Evolutionary conservation across 2,888 invertebrate genomes (phyloP), one percentile per base, ranked within the genome.

Genomic region (Sesia bembeciformis): DNA sequence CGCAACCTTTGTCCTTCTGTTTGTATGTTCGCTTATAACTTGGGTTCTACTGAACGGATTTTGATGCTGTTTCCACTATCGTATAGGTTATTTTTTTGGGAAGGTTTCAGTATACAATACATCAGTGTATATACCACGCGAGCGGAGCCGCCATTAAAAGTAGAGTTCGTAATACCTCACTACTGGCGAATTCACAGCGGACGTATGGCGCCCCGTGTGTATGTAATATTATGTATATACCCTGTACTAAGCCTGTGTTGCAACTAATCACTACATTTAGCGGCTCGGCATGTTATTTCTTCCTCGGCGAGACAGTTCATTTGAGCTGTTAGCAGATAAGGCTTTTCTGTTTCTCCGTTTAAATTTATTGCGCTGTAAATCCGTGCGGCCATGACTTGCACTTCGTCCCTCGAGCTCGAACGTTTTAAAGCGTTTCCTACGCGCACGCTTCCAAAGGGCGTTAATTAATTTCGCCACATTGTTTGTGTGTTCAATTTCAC

Each of bases 291-390:
- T 68, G 68, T 72, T 76, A 69, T 72, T 76, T 69, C 73, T 70
- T 62, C 63, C 63, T 57, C 58, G 39, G 60, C 62, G 65, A 77
- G 77, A 78, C 80, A 82, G 81, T 85, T 82, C 79, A 85, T 86
- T 87, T 79, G 77, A 78, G 74, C 77, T 78, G 81, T 78, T 82
- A 77, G 75, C 67, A 79, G 83, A 87, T 84, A 84, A 81, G 73
- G 69, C 70, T 78, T 62, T 70, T 63, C 70, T 78, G 77, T 84
- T 78, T 70, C 77, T 78, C 66, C 66, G 72, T 68, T 72, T 61
- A 74, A 80, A 85, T 85, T 84, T 84, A 86, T 85, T 76, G 76
- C 77, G 73, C 71, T 78, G 83, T 85, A 84, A 84, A 84, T 84
- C 76, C 74, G 68, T 66, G 61, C 73, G 70, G 65, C 81, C 74